Evolutionary conservation across 1,140 invertebrate species (phyloP), one percentile per base, ranked within the genome.

Genomic region (Bombus vancouverensis): DNA sequence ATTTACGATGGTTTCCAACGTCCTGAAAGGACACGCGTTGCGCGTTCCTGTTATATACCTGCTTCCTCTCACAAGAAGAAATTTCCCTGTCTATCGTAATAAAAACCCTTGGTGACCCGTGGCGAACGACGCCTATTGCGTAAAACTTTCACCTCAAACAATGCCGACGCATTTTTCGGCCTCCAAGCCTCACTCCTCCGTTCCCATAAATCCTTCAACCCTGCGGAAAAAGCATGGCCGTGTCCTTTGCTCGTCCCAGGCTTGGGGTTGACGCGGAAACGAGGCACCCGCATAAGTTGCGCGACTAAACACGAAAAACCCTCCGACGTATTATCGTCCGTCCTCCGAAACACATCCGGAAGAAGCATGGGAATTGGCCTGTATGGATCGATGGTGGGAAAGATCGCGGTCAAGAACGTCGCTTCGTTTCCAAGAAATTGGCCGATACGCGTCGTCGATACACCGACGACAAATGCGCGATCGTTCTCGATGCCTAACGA

Each of bases 141-240:
- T 65, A 89, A 91, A 89, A 91, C 90, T 91, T 91, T 91, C 82
- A 88, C 84, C 77, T 85, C 83, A 84, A 89, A 91, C 90, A 91
- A 89, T 87, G 84, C 79, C 88, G 83, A 59, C 73, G 66, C 28
- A 89, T 88, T 91, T 91, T 91, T 82, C 71, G 84, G 73, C 13
- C 68, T n/a, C 44, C 32, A 32, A n/a, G 74, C 18, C 71, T 47
- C 42, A 13, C 75, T 66, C 66, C 32, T 13, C 44, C 32, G 8
- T 37, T 15, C 71, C 47, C 70, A 88, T 90, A 90, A 90, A 90
- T 90, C 89, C 86, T 86, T 90, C 88, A 72, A 66, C 47, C 28
- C 62, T 13, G 62, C 57, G 80, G 74, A 90, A 91, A 87, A 86
- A 53, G 79, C 62, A 34, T 68, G 83, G 13, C 3, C 15, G 44